Base-by-base conservation (phyloP, 2,113 vertebrate genomes). In the Tachysurus fulvidraco region DNA sequence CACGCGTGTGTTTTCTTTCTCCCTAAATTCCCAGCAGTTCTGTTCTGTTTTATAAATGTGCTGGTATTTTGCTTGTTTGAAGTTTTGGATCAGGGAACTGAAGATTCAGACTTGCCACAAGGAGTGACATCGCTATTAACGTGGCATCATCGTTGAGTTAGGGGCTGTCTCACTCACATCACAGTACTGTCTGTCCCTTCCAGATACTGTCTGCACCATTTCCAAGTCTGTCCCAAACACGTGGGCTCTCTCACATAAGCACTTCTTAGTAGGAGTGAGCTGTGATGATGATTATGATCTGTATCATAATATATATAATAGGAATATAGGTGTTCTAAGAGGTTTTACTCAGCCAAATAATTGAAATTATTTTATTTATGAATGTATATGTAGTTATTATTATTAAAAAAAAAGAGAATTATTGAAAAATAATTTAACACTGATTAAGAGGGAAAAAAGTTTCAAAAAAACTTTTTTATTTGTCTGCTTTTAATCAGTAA, bases 41-140 rank as follows among this genome's bases (percentile, higher is more conserved):
- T 95, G 95, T 95, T 97, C 95, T 97, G 95, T 97, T 97, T 97
- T 97, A 96, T 96, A 96, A 96, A 97, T 96, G 96, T 95, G 96
- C 95, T 95, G 94, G 95, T 97, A 96, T 97, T 98, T 98, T 95
- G 95, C 92, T 95, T 96, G 95, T 97, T 98, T 98, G 96, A 98
- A 97, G 95, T 97, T 95, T 93, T 89, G 92, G 94, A 96, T 96
- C 93, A 84, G 65, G 90, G 93, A 96, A 93, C 92, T 90, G 92
- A 94, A 95, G 93, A 95, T 93, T 96, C 95, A 93, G 94, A 95
- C 95, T 95, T 96, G 93, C 93, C 94, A 94, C 94, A 93, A 92
- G 92, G 92, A 92, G 90, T 94, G 92, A 92, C 94, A 93, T 85
- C 89, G 92, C 95, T 94, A 94, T 92, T 93, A 92, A 90, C 87